Evolutionary conservation across 2,797 vertebrate species (phyloP), one percentile per base, ranked within the genome.

Genomic region (Cygnus olor): DNA sequence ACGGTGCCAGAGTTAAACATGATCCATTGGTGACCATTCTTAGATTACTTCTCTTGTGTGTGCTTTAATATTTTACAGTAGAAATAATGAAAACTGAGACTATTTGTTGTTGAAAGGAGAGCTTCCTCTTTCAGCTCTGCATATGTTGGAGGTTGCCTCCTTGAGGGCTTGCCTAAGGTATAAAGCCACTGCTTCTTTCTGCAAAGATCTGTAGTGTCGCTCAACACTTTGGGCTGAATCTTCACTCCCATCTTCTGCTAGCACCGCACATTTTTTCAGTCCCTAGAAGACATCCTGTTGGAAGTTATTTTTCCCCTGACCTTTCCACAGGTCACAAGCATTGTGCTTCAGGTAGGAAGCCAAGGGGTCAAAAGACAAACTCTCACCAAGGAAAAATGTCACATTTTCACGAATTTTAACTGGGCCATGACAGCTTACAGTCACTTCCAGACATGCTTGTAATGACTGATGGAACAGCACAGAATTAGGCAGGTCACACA

Each of bases 1-100:
- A 28, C 1, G 1, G 40, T 74, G 69, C 21, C 64, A 47, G 63
- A 40, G 53, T 10, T 6, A 30, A n/a, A 20, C 9, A 0, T 24
- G 49, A 88, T 11, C 3, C 49, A 22, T 16, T 14, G 54, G 51
- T 72, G 57, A 45, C 30, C 40, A 15, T 83, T 89, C 51, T 63
- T 51, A 3, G 60, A 36, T 34, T 54, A 13, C 9, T 64, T 90
- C 32, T 94, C 15, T 25, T 73, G 11, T 54, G 44, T 51, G 11
- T 54, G 80, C 45, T 36, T 89, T 15, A 32, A 17, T 49, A 12
- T 42, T 89, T 63, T 84, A 76, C 32, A 63, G 79, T 44, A 56
- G 60, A 11, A 66, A 49, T 22, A 68, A 24, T 32, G 61, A 74
- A 83, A 80, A 25, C 22, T 56, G 73, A 68, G 28, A 8, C 49